Conservation (phyloP, 2,113 vertebrate species). For the Bagarius yarrelli region DNA sequence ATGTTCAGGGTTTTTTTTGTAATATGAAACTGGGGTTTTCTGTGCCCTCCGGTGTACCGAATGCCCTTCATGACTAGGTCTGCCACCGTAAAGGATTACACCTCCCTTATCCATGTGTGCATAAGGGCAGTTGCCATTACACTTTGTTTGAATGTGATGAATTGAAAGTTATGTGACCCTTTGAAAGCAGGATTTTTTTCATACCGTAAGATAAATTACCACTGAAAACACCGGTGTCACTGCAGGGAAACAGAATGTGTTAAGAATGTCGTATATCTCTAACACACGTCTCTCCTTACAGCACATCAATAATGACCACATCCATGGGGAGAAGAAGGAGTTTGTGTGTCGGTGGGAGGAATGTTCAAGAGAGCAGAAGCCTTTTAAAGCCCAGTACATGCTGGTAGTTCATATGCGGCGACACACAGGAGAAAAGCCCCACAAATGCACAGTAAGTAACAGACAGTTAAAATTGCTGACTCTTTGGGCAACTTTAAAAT, state of each 20-base stretch:
- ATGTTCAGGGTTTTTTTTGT: slow-evolving; percentile 21
- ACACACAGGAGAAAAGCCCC: slow-evolving; percentile 96
- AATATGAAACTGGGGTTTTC: slow-evolving; percentile 36
- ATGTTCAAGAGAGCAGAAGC: slow-evolving; percentile 93
- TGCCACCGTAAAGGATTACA: slow-evolving; percentile 48
- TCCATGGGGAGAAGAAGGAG: slow-evolving; percentile 98
- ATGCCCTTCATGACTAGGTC: slow-evolving; percentile 44
- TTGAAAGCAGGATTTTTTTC: slow-evolving; percentile 54
- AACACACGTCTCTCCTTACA: slow-evolving; percentile 57
- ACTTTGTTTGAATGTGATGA: slow-evolving; percentile 54
- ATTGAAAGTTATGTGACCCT: slow-evolving; percentile 55
- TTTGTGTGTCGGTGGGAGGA: slow-evolving; percentile 98
- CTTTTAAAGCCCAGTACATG: slow-evolving; percentile 99
- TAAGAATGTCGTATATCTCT: neutral
- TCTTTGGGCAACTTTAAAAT: neutral
- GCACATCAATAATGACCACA: slow-evolving; percentile 99
- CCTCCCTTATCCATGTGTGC: slow-evolving; percentile 28
- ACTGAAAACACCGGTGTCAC: neutral
- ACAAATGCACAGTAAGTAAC: slow-evolving; percentile 92
- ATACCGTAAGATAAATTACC: neutral
- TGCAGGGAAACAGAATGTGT: slow-evolving; percentile 5
- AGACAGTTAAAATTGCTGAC: neutral
- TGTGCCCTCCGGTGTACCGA: slow-evolving; percentile 17
- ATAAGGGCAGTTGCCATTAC: slow-evolving; percentile 31
- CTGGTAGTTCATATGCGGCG: slow-evolving; percentile 96